These are phyloP conservation scores for Hiodon alosoides DNA, from an alignment of 2,113 vertebrate species.

Conservation along the genomic window DNA sequence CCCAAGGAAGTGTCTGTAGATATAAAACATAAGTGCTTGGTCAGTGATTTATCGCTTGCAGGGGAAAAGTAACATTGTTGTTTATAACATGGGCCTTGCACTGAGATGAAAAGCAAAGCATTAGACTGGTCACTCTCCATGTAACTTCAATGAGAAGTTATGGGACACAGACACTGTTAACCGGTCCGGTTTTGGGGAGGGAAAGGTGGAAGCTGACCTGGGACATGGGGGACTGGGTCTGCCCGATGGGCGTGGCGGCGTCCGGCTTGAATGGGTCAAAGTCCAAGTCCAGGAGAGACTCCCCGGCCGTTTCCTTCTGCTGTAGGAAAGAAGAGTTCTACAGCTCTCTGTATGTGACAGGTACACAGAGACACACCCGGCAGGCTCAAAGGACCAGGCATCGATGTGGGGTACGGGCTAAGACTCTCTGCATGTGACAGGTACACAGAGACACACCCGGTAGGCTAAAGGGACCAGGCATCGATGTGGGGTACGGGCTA, in stretches of 20 bases:
- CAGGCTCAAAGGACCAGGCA: no score
- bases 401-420: no score
- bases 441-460: no score
- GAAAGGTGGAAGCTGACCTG: conserved; percentile 2
- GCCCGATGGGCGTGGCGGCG: conserved; percentile 49
- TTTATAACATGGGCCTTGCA: not conserved
- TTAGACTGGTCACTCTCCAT: no score
- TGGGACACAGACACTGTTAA: not conserved
- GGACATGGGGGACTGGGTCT: conserved; percentile 28
- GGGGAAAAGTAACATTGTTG: not conserved
- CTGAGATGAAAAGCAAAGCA: no score
- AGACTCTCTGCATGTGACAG: no score
- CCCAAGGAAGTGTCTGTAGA: conserved; percentile 86
- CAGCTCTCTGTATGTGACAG: no score
- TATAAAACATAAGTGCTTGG: conserved; percentile 10
- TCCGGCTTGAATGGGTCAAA: conserved; percentile 94
- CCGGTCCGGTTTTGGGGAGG: not conserved
- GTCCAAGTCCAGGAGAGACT: conserved; percentile 90
- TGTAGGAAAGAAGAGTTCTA: no score
- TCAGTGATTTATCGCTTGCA: not conserved
- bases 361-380: no score
- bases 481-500: no score
- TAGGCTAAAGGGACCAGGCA: no score
- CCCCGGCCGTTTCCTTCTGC: conserved; percentile 62
- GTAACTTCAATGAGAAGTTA: no score